Percentiles rank a stretch among this genome's conserved stretches.
phyloP scores from a whole-genome alignment of 2,888 invertebrate species.

The Trissonchulus latispiculum region DNA sequence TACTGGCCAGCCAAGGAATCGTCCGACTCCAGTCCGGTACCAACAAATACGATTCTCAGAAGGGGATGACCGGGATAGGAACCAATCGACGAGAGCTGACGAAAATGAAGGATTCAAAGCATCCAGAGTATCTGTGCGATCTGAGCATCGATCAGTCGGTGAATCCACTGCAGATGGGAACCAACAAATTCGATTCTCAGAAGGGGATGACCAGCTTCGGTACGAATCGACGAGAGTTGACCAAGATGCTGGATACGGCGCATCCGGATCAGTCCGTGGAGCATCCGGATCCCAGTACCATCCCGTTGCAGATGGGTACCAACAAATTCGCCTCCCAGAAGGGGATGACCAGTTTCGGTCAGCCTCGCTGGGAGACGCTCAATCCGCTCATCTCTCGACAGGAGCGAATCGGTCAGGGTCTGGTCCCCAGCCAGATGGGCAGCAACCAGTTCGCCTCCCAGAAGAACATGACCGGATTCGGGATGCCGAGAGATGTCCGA shows the following conservation, averaged over 20 bases:
- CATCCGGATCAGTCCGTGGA: slow-evolving; percentile 44
- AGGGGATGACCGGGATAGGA: slow-evolving; percentile 41
- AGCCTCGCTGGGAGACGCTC: slow-evolving; percentile 37
- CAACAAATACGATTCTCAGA: slow-evolving; percentile 35
- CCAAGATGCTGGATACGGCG: slow-evolving; percentile 41
- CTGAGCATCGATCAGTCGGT: slow-evolving; percentile 38
- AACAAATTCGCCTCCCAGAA: slow-evolving; percentile 43
- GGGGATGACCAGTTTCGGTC: slow-evolving; percentile 43
- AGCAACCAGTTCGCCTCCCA: slow-evolving; percentile 31
- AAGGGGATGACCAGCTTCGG: slow-evolving; percentile 43
- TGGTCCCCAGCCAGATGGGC: slow-evolving; percentile 23
- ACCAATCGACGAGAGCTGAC: slow-evolving; percentile 43
- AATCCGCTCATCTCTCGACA: slow-evolving; percentile 41
- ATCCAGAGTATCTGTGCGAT: slow-evolving; percentile 43
- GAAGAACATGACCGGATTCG: slow-evolving; percentile 40
- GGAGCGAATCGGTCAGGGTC: slow-evolving; percentile 37
- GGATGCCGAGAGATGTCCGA: slow-evolving; percentile 17
- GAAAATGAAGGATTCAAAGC: slow-evolving; percentile 42
- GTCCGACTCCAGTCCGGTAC: slow-evolving; percentile 41
- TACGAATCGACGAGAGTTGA: slow-evolving; percentile 37
- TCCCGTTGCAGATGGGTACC: slow-evolving; percentile 42
- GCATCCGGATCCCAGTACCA: slow-evolving; percentile 39
- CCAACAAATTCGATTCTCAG: slow-evolving; percentile 42
- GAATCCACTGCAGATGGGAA: slow-evolving; percentile 42
- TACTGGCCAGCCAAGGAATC: slow-evolving; percentile 34